Base-by-base conservation (phyloP, 1,140 invertebrate species). In the Diabrotica undecimpunctata region DNA sequence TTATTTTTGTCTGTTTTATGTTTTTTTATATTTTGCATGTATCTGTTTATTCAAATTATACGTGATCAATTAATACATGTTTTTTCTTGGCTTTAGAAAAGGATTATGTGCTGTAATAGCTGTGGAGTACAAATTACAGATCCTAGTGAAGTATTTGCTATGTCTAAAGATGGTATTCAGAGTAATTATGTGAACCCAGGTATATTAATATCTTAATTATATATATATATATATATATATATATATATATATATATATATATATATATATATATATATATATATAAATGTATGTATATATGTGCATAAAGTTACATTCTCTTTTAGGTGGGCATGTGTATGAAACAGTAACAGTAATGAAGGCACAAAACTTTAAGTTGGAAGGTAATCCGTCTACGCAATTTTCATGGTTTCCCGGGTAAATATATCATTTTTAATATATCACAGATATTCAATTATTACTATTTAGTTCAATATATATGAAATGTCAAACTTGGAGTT, bases 401-500 rank as follows among this genome's bases (percentile, higher is more conserved):
- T 90, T 87, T 72, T 90, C 86, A 67, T 95, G 93, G 93, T 95
- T 95, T 78, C 92, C 93, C 37, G 92, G 90, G 88, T 92, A 83
- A 81, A 75, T 71, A 46, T 46, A 10, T 0, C 3, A 46, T 46
- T 46, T 46, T 46, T 8, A 25, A 25, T 25, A 25, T 25, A 25
- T 25, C 25, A 25, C 25, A 25, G 25, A 25, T 25, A 25, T 1
- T 25, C 4, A 25, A 25, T n/a, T n/a, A n/a, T n/a, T n/a, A n/a
- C n/a, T n/a, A n/a, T n/a, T n/a, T n/a, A n/a, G 4, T 25, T 25
- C 4, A 25, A 25, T 25, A 25, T 25, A 1, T 2, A 25, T 4
- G 25, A 25, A 1, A 25, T 25, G 4, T 25, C 25, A 25, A 25
- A 25, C 4, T 25, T 25, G 4, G 1, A 25, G 25, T 4, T 25